phyloP scores from a whole-genome alignment of 2,113 vertebrate genomes.

The Thalassoma bifasciatum region DNA sequence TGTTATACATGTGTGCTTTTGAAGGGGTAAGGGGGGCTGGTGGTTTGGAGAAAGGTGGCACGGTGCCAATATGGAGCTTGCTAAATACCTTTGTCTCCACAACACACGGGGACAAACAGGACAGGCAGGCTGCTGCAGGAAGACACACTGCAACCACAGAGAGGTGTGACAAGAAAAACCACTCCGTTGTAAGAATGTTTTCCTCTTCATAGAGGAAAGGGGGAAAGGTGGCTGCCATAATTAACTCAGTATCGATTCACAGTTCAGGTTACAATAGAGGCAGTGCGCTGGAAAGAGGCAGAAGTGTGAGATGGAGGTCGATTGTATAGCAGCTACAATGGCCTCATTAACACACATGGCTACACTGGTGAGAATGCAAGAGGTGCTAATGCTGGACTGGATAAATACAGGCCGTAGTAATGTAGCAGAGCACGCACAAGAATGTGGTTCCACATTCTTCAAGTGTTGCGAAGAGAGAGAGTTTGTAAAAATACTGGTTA shows the following conservation, averaged over 20 bases:
- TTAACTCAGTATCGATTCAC: conserved; percentile 77
- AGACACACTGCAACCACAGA: conserved; percentile 38
- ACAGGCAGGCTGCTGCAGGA: conserved; percentile 60
- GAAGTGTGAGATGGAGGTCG: conserved; percentile 64
- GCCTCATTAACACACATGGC: conserved; percentile 71
- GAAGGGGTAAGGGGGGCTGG: conserved; percentile 28
- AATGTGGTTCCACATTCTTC: conserved; percentile 12
- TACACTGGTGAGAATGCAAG: conserved; percentile 43
- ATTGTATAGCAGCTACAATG: conserved; percentile 55
- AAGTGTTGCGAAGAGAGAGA: conserved; percentile 30
- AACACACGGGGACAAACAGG: conserved; percentile 66
- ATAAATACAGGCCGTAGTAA: conserved; percentile 46
- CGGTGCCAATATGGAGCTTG: conserved; percentile 70
- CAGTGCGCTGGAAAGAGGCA: conserved; percentile 51
- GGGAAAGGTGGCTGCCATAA: conserved; percentile 67
- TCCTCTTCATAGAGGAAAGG: conserved; percentile 32
- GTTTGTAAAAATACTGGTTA: conserved; percentile 48
- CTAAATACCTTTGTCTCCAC: conserved; percentile 83
- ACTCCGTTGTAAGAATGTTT: conserved; percentile 51
- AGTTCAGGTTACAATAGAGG: conserved; percentile 69
- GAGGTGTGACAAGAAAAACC: conserved; percentile 45
- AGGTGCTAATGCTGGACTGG: conserved; percentile 42
- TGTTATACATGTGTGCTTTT: conserved; percentile 54
- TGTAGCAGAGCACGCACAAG: conserved; percentile 19
- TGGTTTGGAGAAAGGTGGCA: conserved; percentile 77